These are phyloP conservation scores for Discoglossus pictus DNA, from an alignment of 2,797 vertebrate genomes.

Conservation along the genomic window DNA sequence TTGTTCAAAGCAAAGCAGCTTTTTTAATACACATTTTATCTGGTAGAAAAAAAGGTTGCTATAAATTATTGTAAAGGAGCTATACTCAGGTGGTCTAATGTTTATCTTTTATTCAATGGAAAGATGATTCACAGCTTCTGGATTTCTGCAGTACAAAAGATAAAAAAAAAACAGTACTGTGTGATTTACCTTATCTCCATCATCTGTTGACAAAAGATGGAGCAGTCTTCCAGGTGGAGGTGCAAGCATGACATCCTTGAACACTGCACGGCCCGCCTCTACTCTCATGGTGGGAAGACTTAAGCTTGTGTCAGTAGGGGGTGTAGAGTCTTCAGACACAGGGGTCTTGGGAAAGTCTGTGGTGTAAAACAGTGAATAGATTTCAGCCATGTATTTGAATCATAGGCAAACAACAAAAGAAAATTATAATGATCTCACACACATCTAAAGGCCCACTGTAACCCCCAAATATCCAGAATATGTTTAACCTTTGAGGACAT, in stretches of 20 bases:
- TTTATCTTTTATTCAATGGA: slow-evolving; percentile 18
- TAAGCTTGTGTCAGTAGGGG: fast-evolving
- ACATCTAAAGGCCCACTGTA: no score
- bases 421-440: no score
- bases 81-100: not conserved
- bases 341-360: slow-evolving; percentile 27
- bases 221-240: slow-evolving; percentile 42
- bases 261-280: slow-evolving; percentile 47
- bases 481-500: no score
- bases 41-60: not conserved
- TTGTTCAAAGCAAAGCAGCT: slow-evolving; percentile 22
- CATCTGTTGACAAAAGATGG: slow-evolving; percentile 46
- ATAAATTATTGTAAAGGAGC: slow-evolving; percentile 28
- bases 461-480: no score
- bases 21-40: slow-evolving; percentile 15
- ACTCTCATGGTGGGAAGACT: slow-evolving; percentile 36
- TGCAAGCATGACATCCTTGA: slow-evolving; percentile 56
- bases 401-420: no score
- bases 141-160: not conserved
- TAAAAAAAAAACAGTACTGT: not conserved
- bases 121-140: no score
- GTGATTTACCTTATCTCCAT: slow-evolving; percentile 57
- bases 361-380: not conserved
- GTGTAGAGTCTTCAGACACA: slow-evolving; percentile 7
- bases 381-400: no score